Evolutionary conservation across 2,113 vertebrate species (phyloP).

Genomic region (Tragelaphus scriptus): DNA sequence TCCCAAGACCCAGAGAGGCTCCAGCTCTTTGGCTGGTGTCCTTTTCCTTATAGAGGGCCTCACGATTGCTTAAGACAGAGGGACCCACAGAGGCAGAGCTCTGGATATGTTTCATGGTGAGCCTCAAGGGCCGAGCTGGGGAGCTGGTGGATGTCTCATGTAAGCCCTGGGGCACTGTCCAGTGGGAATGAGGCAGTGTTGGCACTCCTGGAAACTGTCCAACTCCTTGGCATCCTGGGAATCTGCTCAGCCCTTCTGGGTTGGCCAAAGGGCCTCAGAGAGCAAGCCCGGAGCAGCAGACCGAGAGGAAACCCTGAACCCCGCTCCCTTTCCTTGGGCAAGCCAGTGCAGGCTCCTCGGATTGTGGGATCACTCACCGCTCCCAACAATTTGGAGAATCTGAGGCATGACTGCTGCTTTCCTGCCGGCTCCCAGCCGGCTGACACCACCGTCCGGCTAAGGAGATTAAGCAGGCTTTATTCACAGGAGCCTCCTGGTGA

Average conservation of each 20-base stretch:
- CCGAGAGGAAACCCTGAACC: background rate
- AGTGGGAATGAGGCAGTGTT: background rate
- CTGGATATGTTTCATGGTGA: no score
- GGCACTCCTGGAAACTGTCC: background rate
- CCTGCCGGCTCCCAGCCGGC: conserved; percentile 78
- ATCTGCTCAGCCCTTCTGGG: background rate
- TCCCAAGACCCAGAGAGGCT: background rate
- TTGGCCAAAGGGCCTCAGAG: background rate
- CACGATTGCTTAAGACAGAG: background rate
- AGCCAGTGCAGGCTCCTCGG: conserved; percentile 45
- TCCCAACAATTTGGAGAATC: conserved; percentile 87
- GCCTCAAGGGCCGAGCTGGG: background rate
- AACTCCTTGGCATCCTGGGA: background rate
- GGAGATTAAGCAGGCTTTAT: conserved; percentile 90
- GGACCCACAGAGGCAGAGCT: background rate
- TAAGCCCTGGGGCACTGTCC: background rate
- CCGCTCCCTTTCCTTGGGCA: background rate
- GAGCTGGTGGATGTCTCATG: background rate
- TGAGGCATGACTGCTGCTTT: conserved; percentile 84
- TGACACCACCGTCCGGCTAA: conserved; percentile 86
- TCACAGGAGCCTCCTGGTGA: conserved; percentile 88
- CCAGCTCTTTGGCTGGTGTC: background rate
- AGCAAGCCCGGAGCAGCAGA: background rate
- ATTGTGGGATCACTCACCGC: conserved; percentile 84
- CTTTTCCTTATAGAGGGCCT: background rate